phyloP scores from a whole-genome alignment of 1,140 invertebrate genomes.

The Nasonia vitripennis region DNA sequence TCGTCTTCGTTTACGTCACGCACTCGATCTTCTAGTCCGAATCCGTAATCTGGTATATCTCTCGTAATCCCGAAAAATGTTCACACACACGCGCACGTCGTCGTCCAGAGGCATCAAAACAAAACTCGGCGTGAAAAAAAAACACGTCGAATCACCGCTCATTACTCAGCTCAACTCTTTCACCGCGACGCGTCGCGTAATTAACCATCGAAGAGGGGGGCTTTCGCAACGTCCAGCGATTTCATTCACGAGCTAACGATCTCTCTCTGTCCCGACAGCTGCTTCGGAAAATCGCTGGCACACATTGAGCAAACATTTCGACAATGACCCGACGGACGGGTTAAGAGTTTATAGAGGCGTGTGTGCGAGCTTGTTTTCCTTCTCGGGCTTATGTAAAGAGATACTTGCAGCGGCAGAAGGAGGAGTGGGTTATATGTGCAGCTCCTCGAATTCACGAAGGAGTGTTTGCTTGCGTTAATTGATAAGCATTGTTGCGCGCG shows the following conservation, averaged over 20 bases:
- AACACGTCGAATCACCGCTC: neutral
- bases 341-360: neutral
- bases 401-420: too few species aligned
- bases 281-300: neutral
- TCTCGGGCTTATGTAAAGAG: neutral
- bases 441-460: neutral
- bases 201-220: neutral
- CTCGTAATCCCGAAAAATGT: neutral
- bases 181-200: neutral
- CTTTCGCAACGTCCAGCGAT: slow-evolving; percentile 24
- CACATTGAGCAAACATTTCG: neutral
- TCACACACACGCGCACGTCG: neutral
- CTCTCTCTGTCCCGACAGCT: neutral
- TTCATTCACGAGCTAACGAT: slow-evolving; percentile 33
- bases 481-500: too few species aligned
- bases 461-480: neutral
- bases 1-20: too few species aligned
- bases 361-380: neutral
- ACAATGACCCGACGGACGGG: neutral
- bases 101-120: neutral
- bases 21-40: neutral
- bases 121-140: neutral
- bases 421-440: too few species aligned
- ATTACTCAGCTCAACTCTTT: slow-evolving; percentile 26
- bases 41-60: neutral